Evolutionary conservation across 2,888 invertebrate genomes (phyloP).

Genomic region (Eilema griseolum): DNA sequence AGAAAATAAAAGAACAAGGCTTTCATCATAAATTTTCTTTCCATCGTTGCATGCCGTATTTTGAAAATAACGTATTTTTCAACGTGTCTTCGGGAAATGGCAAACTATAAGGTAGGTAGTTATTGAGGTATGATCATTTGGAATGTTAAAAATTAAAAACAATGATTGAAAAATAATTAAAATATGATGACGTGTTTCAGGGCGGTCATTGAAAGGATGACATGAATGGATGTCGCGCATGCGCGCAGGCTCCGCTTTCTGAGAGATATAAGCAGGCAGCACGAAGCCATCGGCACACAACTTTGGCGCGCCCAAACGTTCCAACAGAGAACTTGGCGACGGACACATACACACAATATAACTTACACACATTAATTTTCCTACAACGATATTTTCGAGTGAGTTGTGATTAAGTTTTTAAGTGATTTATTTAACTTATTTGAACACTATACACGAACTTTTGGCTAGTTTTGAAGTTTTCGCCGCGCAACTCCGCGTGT

Average conservation of each 20-base stretch:
- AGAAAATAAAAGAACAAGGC: not conserved
- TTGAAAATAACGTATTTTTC: not conserved
- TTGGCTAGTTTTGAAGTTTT: slow-evolving; percentile 69
- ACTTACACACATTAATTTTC: slow-evolving; percentile 51
- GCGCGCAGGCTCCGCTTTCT: slow-evolving; percentile 66
- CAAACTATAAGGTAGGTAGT: not conserved
- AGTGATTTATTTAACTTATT: slow-evolving; percentile 58
- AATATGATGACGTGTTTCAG: slow-evolving; percentile 69
- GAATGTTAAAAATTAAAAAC: not conserved
- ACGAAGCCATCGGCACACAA: slow-evolving; percentile 76
- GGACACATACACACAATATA: slow-evolving; percentile 51
- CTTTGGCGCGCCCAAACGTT: slow-evolving; percentile 83
- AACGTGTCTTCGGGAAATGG: not conserved
- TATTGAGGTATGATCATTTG: not conserved
- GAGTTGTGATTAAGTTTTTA: slow-evolving; percentile 65
- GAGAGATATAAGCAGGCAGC: slow-evolving; percentile 80
- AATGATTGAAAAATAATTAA: slow-evolving; percentile 42
- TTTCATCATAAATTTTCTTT: not conserved
- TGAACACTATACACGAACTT: slow-evolving; percentile 63
- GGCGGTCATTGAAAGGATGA: slow-evolving; percentile 82
- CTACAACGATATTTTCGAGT: slow-evolving; percentile 55
- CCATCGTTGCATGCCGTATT: not conserved
- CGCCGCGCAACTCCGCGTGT: slow-evolving; percentile 57
- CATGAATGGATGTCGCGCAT: slow-evolving; percentile 79
- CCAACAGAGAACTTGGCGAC: slow-evolving; percentile 71